phyloP scores from a whole-genome alignment of 2,797 vertebrate genomes.

The Euphonia xanthogaster region DNA sequence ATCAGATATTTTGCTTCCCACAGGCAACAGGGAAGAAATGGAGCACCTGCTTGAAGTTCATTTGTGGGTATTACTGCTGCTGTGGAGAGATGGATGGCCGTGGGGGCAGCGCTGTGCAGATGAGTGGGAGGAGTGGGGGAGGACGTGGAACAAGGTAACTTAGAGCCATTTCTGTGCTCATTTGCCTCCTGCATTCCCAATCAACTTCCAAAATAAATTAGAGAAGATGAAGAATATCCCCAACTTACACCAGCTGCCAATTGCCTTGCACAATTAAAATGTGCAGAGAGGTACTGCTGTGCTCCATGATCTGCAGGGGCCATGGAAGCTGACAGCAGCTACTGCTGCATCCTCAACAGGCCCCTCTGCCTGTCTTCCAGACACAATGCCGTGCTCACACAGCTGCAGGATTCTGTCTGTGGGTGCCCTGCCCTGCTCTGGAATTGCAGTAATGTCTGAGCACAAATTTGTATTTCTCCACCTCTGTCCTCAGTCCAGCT shows the following conservation, averaged over 20 bases:
- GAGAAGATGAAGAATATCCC: neutral
- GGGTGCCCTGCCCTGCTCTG: neutral
- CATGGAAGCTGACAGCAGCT: neutral
- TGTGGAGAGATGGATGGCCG: neutral
- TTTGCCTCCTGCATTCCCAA: neutral
- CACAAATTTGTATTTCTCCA: neutral
- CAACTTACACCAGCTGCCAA: neutral
- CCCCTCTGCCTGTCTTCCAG: neutral
- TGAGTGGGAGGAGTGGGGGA: conserved; percentile 22
- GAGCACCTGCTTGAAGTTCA: neutral
- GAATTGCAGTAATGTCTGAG: neutral
- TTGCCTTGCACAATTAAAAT: neutral
- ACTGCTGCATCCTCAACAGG: neutral
- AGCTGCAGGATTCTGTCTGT: neutral
- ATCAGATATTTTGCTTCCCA: neutral
- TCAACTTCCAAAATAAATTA: neutral
- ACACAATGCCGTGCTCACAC: rapidly evolving
- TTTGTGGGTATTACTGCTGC: neutral
- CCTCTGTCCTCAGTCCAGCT: neutral
- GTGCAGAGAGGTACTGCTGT: neutral
- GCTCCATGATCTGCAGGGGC: neutral
- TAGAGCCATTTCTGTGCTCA: neutral
- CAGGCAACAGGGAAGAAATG: neutral
- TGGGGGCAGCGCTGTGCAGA: neutral
- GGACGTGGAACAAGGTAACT: neutral